phyloP scores from a whole-genome alignment of 2,888 invertebrate species.

The Acleris cristana region DNA sequence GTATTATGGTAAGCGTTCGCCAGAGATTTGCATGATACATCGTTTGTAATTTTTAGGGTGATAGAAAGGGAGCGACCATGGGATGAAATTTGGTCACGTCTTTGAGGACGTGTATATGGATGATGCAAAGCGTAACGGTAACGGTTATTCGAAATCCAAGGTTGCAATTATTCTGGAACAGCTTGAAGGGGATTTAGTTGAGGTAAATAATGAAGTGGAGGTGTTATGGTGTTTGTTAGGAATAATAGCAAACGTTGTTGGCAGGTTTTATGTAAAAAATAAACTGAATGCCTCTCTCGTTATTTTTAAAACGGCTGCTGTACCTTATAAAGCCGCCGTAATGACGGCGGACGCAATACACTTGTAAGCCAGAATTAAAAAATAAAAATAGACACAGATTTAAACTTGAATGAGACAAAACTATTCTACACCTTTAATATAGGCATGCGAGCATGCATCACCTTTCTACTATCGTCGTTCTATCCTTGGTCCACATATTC shows the following conservation, averaged over 20 bases:
- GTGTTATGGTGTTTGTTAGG: no score
- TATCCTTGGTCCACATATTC: constrained; percentile 20
- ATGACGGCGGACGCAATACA: no score
- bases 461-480: constrained; percentile 5
- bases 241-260: no score
- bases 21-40: constrained; percentile 38
- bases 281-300: no score
- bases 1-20: constrained; percentile 32
- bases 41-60: constrained; percentile 37
- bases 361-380: no score
- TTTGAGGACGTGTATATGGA: constrained; percentile 10
- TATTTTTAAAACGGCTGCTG: no score
- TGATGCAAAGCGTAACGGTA: constrained; percentile 4
- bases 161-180: neutral
- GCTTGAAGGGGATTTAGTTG: no score
- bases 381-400: no score
- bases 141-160: constrained; percentile 17
- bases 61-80: constrained; percentile 26
- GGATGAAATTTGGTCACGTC: constrained; percentile 29
- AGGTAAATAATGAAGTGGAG: no score
- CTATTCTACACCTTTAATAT: neutral
- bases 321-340: no score
- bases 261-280: no score
- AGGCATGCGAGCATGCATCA: neutral
- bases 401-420: no score